These are phyloP conservation scores for Biston stratarius DNA, from an alignment of 2,888 invertebrate species.

Conservation along the genomic window DNA sequence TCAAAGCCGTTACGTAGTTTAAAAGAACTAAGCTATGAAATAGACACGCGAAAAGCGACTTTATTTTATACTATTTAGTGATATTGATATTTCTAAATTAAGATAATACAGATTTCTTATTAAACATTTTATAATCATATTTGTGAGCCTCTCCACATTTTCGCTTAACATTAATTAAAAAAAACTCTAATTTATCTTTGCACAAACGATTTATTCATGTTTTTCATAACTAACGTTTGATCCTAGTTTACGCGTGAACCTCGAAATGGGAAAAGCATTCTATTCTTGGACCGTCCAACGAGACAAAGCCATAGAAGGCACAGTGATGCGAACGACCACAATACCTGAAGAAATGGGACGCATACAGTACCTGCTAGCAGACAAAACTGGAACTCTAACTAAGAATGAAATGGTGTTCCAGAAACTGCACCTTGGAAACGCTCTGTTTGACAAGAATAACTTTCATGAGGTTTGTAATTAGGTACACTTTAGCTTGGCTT, in stretches of 20 bases:
- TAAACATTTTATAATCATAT: no score
- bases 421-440: constrained; percentile 97
- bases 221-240: no score
- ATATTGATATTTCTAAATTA: no score
- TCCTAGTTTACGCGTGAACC: constrained; percentile 96
- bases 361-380: constrained; percentile 98
- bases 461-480: constrained; percentile 90
- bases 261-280: constrained; percentile 99
- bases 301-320: constrained; percentile 96
- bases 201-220: no score
- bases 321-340: constrained; percentile 98
- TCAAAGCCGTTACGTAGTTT: no score
- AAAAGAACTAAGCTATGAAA: no score
- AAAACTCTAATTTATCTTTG: no score
- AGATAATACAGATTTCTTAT: no score
- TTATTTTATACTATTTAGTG: no score
- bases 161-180: not conserved
- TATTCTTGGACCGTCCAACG: constrained; percentile 99
- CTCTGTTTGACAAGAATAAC: constrained; percentile 94
- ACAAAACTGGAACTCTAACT: constrained; percentile 99
- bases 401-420: constrained; percentile 99
- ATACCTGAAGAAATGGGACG: constrained; percentile 99
- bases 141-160: no score
- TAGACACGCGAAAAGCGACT: no score
- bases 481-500: not conserved